Conservation (phyloP, 2,888 invertebrate genomes). For the Timema cristinae region DNA sequence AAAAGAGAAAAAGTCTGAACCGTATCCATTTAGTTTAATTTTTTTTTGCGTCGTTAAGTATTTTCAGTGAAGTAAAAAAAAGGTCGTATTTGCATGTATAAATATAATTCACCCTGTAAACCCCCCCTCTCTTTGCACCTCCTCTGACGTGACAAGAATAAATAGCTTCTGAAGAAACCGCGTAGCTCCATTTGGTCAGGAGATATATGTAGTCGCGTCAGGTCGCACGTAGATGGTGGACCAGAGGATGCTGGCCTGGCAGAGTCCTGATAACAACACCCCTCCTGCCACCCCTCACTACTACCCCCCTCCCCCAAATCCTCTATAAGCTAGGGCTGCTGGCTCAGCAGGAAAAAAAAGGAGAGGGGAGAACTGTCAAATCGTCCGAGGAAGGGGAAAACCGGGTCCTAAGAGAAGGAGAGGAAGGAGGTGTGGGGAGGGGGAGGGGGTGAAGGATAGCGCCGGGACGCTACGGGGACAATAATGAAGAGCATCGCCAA, state of each 20-base stretch:
- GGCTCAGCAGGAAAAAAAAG: conserved; percentile 1
- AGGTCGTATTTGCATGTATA: too few relatives aligned
- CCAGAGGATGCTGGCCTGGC: not conserved
- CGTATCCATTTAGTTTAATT: not conserved
- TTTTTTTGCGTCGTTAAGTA: not conserved
- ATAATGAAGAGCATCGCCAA: conserved; percentile 26
- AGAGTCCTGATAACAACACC: conserved; percentile 5
- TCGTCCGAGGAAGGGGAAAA: not conserved
- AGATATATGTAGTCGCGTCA: conserved; percentile 13
- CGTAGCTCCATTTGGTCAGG: conserved; percentile 11
- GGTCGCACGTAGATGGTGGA: not conserved
- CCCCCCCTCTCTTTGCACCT: too few relatives aligned
- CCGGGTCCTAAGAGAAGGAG: not conserved
- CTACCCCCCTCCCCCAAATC: not conserved
- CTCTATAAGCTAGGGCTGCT: conserved; percentile 15
- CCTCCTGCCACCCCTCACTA: conserved; percentile 7
- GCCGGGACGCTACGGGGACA: conserved; percentile 21
- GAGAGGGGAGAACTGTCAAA: not conserved
- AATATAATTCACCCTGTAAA: too few relatives aligned
- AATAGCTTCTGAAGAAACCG: not conserved
- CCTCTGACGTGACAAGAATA: too few relatives aligned
- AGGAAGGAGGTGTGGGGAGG: conserved; percentile 7
- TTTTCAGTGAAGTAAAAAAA: not conserved
- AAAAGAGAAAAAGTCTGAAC: not conserved
- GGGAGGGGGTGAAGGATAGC: conserved; percentile 19